Conservation (phyloP, 2,797 vertebrate species). For the Helostoma temminkii region DNA sequence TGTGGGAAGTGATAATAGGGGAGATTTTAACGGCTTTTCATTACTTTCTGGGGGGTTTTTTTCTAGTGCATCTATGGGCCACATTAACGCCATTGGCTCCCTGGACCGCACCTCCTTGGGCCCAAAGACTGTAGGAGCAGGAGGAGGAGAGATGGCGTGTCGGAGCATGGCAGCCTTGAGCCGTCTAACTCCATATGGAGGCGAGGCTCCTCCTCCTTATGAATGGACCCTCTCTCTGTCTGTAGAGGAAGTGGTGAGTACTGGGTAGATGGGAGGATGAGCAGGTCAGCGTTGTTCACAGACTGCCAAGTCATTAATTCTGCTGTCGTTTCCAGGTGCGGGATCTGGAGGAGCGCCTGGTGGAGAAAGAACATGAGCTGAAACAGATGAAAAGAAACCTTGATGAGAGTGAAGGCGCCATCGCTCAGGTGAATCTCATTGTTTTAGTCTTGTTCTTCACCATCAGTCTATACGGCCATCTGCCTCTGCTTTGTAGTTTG, state of each 20-base stretch:
- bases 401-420: slow-evolving; percentile 90
- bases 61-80: slow-evolving; percentile 92
- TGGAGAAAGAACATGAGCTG: slow-evolving; percentile 92
- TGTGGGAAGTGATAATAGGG: slow-evolving; percentile 32
- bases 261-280: not conserved
- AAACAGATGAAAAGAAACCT: slow-evolving; percentile 94
- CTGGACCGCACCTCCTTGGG: slow-evolving; percentile 87
- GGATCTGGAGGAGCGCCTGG: slow-evolving; percentile 91
- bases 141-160: slow-evolving; percentile 85
- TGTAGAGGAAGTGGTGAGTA: slow-evolving; percentile 88
- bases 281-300: slow-evolving; percentile 10
- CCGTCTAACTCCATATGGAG: slow-evolving; percentile 86
- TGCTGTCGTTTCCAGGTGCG: slow-evolving; percentile 74
- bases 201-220: slow-evolving; percentile 91
- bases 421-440: slow-evolving; percentile 88
- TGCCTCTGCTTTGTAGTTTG: slow-evolving; percentile 22
- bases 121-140: slow-evolving; percentile 77
- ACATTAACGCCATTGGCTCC: slow-evolving; percentile 96
- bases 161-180: slow-evolving; percentile 91
- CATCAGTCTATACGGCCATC: not conserved
- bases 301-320: not conserved
- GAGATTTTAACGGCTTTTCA: slow-evolving; percentile 15
- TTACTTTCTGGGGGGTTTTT: slow-evolving; percentile 20
- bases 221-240: slow-evolving; percentile 93
- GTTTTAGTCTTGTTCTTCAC: not conserved